Conservation (phyloP, 2,888 invertebrate genomes). For the Prosopocoilus inquinatus region DNA sequence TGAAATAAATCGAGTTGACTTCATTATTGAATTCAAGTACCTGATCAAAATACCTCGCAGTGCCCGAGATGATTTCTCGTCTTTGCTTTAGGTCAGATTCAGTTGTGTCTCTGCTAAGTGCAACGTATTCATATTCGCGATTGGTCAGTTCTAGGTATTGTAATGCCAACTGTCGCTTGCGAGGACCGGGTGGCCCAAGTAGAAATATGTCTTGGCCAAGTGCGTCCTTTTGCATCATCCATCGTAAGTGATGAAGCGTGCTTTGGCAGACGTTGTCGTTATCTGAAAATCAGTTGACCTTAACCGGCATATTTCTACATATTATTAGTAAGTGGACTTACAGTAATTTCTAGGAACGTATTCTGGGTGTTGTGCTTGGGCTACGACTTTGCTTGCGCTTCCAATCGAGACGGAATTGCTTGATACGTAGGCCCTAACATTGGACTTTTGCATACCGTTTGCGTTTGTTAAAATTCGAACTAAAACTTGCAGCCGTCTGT, state of each 20-base stretch:
- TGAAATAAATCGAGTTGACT: constrained; percentile 8
- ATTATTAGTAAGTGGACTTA: constrained; percentile 54
- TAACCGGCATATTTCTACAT: constrained; percentile 3
- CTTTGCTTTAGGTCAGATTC: constrained; percentile 96
- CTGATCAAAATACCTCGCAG: constrained; percentile 92
- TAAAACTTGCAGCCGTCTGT: constrained; percentile 34
- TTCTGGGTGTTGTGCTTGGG: constrained; percentile 66
- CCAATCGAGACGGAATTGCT: constrained; percentile 68
- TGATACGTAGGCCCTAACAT: constrained; percentile 45
- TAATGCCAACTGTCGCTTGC: constrained; percentile 78
- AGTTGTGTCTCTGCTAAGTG: constrained; percentile 92
- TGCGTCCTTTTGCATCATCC: constrained; percentile 95
- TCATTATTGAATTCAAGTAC: constrained; percentile 48
- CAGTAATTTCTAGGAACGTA: constrained; percentile 82
- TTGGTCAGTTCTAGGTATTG: constrained; percentile 86
- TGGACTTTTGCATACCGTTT: constrained; percentile 29
- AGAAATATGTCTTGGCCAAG: constrained; percentile 95
- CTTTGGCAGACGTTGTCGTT: constrained; percentile 66
- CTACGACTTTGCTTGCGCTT: constrained; percentile 67
- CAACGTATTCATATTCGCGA: constrained; percentile 89
- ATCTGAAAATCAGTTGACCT: constrained; percentile 47
- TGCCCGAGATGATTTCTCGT: constrained; percentile 84
- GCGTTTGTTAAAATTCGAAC: constrained; percentile 34
- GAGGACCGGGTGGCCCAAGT: constrained; percentile 86
- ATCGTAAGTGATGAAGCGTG: constrained; percentile 77